Conservation (phyloP, 1,140 invertebrate species). For the Proctacanthus coquilletti region DNA sequence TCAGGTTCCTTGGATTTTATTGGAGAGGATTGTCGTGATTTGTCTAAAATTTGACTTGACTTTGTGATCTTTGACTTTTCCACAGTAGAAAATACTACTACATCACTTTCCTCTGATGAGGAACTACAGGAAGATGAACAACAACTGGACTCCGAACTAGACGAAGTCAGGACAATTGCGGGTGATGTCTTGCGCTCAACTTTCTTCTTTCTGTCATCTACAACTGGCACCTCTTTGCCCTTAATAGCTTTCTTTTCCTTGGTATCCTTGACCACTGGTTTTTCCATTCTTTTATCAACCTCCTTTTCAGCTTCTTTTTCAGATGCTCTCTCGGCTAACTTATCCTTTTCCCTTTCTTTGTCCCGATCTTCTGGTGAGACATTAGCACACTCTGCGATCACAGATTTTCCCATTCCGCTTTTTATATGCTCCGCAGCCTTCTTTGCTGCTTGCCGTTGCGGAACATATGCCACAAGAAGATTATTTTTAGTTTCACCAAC, state of each 20-base stretch:
- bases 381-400: constrained; percentile 6
- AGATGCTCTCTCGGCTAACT: constrained; percentile 4
- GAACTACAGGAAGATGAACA: constrained; percentile 25
- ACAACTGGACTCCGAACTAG: constrained; percentile 26
- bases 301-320: constrained; percentile 1
- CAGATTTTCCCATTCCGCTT: constrained; percentile 52
- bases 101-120: not conserved
- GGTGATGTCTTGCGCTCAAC: too few species aligned
- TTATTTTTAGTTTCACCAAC: constrained; percentile 36
- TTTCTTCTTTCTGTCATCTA: constrained; percentile 26
- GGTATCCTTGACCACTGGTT: constrained; percentile 1
- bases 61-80: too few species aligned
- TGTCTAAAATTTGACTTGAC: too few species aligned
- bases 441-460: constrained; percentile 76
- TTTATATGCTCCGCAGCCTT: constrained; percentile 82
- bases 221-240: constrained; percentile 26
- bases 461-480: constrained; percentile 62
- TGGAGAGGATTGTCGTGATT: too few species aligned
- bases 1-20: not conserved
- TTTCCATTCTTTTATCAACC: not conserved
- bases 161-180: constrained; percentile 20
- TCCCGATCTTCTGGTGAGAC: not conserved
- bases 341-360: constrained; percentile 4
- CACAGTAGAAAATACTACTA: too few species aligned
- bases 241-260: not conserved